phyloP scores from a whole-genome alignment of 2,797 vertebrate species.

The Champsocephalus gunnari region DNA sequence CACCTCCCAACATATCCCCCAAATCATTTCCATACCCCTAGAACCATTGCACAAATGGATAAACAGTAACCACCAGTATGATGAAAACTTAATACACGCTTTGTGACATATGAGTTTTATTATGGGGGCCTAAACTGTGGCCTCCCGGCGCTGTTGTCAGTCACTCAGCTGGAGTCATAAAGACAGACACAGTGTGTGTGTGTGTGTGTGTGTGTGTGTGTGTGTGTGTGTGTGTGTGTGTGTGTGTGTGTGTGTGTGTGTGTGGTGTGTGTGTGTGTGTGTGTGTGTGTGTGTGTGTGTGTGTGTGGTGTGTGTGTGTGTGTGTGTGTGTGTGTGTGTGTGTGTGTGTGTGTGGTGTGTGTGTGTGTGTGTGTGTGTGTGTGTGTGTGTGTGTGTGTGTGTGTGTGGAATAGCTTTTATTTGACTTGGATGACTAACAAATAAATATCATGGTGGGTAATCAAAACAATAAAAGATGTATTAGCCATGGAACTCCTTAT shows the following conservation, averaged over 20 bases:
- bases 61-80: slow-evolving; percentile 23
- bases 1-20: slow-evolving; percentile 24
- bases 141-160: slow-evolving; percentile 55
- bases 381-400: too few species aligned
- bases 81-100: slow-evolving; percentile 41
- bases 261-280: too few species aligned
- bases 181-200: slow-evolving; percentile 21
- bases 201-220: too few species aligned
- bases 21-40: slow-evolving; percentile 24
- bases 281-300: background rate
- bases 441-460: slow-evolving; percentile 65
- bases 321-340: too few species aligned
- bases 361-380: too few species aligned
- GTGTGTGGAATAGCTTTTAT: slow-evolving; percentile 52
- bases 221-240: too few species aligned
- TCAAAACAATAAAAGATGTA: slow-evolving; percentile 73
- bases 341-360: background rate
- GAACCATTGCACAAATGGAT: slow-evolving; percentile 41
- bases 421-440: slow-evolving; percentile 64
- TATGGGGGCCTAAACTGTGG: slow-evolving; percentile 29
- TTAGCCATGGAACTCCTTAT: slow-evolving; percentile 44
- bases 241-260: too few species aligned
- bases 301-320: too few species aligned
- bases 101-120: slow-evolving; percentile 58
- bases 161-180: slow-evolving; percentile 64